Evolutionary conservation across 2,888 invertebrate species (phyloP), one percentile per base, ranked within the genome.

Genomic region (Dysmachus trigonus): DNA sequence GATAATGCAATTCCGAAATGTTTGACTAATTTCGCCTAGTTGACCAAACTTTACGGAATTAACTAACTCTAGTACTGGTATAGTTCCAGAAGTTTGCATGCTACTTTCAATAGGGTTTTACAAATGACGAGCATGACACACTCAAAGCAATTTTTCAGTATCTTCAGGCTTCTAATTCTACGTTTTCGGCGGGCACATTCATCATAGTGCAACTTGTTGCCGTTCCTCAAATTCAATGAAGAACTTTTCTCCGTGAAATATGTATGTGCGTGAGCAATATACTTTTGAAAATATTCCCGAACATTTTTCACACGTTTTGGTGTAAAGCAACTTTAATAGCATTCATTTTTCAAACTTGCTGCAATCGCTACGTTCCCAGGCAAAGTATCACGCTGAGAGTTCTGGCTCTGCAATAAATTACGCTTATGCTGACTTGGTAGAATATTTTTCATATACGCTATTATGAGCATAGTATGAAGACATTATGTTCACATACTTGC

Each of bases 141-240:
- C 13, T 72, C 10, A 2, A 72, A 51, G 1, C 51, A 51, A 6
- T 18, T 47, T 47, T 47, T 5, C 47, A n/a, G 8, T 62, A 22
- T 8, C 22, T 10, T 10, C 73, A 31, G 33, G 33, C 33, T 47
- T 2, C 7, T 73, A 33, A 7, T 33, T 13, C 62, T 10, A 15
- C 31, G 13, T 73, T 31, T 73, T 31, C 33, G n/a, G 33, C 4
- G 1, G 10, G 73, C 6, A 30, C 71, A 72, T 72, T 72, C 27
- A 72, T 72, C 71, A 72, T 13, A 6, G 73, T 73, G 73, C 73
- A 73, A 73, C 73, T 31, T 73, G 73, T 73, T 73, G 73, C 73
- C 73, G 18, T 18, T n/a, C 73, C n/a, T 30, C 15, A 33, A 5
- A 8, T 33, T 73, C 18, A 33, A n/a, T 73, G 31, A 33, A 73